phyloP scores from a whole-genome alignment of 2,797 vertebrate species.

The Leucoraja ocellata region DNA sequence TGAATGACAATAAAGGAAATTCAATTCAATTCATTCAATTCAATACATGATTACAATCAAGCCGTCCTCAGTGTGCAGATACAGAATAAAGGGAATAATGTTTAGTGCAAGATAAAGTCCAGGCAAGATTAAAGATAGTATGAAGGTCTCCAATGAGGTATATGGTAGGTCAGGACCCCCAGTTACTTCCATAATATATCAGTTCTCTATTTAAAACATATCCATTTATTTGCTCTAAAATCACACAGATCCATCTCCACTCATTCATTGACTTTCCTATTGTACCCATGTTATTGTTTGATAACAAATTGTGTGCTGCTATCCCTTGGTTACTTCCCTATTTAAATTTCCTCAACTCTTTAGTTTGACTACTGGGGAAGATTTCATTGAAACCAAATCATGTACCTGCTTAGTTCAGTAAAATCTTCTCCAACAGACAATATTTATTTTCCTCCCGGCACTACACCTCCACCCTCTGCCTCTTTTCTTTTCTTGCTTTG shows the following conservation, averaged over 20 bases:
- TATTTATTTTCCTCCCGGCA: background rate
- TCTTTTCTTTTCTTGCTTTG: background rate
- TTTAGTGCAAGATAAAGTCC: too few species aligned
- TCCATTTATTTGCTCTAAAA: too few species aligned
- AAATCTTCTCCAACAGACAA: background rate
- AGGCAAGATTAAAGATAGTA: too few species aligned
- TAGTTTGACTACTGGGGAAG: background rate
- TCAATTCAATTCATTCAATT: too few species aligned
- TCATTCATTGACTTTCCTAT: background rate
- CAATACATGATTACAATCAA: too few species aligned
- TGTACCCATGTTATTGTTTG: background rate
- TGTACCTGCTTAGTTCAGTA: background rate
- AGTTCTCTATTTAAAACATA: background rate
- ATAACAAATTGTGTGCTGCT: background rate
- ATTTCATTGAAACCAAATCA: too few species aligned
- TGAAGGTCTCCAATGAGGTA: too few species aligned
- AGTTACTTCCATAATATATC: background rate
- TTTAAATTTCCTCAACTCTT: background rate
- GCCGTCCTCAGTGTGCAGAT: too few species aligned
- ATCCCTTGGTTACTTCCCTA: background rate
- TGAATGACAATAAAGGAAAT: too few species aligned
- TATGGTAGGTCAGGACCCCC: background rate
- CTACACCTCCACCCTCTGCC: background rate
- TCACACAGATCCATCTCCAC: too few species aligned
- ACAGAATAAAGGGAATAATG: too few species aligned